Conservation (phyloP, 1,140 invertebrate genomes). For the Leptopilina boulardi region DNA sequence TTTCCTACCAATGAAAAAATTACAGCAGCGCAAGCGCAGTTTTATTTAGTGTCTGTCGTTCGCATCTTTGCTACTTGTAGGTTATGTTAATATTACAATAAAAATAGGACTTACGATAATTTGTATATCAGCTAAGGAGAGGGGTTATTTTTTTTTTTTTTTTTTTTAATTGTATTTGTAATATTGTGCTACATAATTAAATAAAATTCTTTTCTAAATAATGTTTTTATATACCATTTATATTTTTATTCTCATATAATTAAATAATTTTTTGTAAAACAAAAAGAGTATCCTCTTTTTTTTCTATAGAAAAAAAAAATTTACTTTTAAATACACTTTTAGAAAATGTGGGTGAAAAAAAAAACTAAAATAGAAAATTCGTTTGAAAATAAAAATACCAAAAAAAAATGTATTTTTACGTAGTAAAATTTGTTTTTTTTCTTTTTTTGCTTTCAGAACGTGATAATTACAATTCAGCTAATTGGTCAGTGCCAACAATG, state of each 20-base stretch:
- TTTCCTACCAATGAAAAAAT: too few species aligned
- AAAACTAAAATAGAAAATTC: background rate
- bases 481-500: slow-evolving; percentile 63
- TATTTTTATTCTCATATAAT: background rate
- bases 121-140: background rate
- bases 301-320: too few species aligned
- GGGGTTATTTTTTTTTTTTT: background rate
- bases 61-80: background rate
- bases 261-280: background rate
- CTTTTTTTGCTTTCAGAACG: slow-evolving; percentile 61
- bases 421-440: background rate
- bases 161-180: background rate
- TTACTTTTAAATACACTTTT: too few species aligned
- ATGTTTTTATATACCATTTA: background rate
- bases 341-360: too few species aligned
- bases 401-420: too few species aligned
- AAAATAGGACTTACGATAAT: background rate
- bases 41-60: too few species aligned
- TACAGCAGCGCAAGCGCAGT: too few species aligned
- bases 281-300: too few species aligned
- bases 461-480: slow-evolving; percentile 57
- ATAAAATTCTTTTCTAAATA: background rate
- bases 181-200: background rate
- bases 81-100: background rate
- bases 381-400: too few species aligned